phyloP scores from a whole-genome alignment of 1,140 invertebrate genomes.

The Temnothorax curvispinosus region DNA sequence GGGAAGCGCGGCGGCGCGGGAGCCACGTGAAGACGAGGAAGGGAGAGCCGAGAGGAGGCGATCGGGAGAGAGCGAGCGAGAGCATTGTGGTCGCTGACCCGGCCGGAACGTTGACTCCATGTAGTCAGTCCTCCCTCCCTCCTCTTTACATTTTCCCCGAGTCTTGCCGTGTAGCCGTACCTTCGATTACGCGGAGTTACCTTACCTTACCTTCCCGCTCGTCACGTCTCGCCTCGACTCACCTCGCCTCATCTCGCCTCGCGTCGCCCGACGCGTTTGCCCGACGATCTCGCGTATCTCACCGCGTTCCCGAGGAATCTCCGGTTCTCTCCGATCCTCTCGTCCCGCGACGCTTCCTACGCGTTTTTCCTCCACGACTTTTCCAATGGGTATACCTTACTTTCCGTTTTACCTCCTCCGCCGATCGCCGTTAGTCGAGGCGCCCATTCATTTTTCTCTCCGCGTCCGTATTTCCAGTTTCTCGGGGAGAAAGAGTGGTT shows the following conservation, averaged over 20 bases:
- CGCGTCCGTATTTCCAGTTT: background rate
- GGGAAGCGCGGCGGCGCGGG: slow-evolving; percentile 42
- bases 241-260: background rate
- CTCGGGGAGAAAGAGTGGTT: too few species aligned
- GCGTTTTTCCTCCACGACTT: background rate
- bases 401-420: slow-evolving; percentile 15
- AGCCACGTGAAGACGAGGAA: slow-evolving; percentile 28
- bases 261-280: background rate
- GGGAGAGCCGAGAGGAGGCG: background rate
- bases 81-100: slow-evolving; percentile 85
- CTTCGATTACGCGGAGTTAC: slow-evolving; percentile 75
- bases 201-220: slow-evolving; percentile 74
- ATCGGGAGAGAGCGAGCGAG: slow-evolving; percentile 51
- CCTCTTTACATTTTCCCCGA: slow-evolving; percentile 80
- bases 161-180: slow-evolving; percentile 71
- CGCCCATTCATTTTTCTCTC: background rate
- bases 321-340: background rate
- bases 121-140: slow-evolving; percentile 83
- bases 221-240: slow-evolving; percentile 59
- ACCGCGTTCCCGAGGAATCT: background rate
- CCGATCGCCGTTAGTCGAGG: background rate
- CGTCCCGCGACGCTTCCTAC: background rate
- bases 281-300: slow-evolving; percentile 31
- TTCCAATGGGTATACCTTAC: background rate
- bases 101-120: slow-evolving; percentile 86